Evolutionary conservation across 2,797 vertebrate species (phyloP).

Genomic region (Sebastes matsubarae): DNA sequence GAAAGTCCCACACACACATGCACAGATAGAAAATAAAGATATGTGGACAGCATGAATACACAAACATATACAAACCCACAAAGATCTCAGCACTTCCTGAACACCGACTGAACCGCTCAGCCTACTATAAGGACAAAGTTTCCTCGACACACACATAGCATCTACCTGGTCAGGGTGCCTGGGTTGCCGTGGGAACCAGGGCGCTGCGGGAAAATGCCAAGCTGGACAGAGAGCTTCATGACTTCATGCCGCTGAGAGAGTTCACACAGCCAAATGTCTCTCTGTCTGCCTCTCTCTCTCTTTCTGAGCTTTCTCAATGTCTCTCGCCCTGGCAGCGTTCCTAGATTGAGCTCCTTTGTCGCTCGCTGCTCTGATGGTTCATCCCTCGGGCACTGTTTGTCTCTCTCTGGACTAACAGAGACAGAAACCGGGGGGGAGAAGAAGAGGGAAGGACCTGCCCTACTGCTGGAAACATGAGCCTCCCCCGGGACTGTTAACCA

Average conservation of each 20-base stretch:
- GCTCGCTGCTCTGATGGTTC: slow-evolving; percentile 62
- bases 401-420: slow-evolving; percentile 63
- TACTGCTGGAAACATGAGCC: slow-evolving; percentile 73
- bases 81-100: slow-evolving; percentile 9
- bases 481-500: slow-evolving; percentile 75
- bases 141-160: not conserved
- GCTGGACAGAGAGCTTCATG: slow-evolving; percentile 79
- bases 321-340: slow-evolving; percentile 54
- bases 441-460: slow-evolving; percentile 62
- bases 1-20: slow-evolving; percentile 30
- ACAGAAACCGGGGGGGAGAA: slow-evolving; percentile 21
- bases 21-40: slow-evolving; percentile 8
- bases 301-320: slow-evolving; percentile 3
- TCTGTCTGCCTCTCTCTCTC: slow-evolving; percentile 4
- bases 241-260: slow-evolving; percentile 67
- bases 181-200: slow-evolving; percentile 74
- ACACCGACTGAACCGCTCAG: not conserved
- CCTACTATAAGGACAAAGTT: not conserved
- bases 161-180: slow-evolving; percentile 72
- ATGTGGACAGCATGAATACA: not conserved
- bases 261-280: slow-evolving; percentile 51
- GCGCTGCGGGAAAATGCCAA: slow-evolving; percentile 64
- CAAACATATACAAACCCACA: slow-evolving; percentile 1
- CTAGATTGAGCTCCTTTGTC: slow-evolving; percentile 69
- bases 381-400: slow-evolving; percentile 61